Base-by-base conservation (phyloP, 2,888 invertebrate genomes). In the Neoaliturus tenellus region DNA sequence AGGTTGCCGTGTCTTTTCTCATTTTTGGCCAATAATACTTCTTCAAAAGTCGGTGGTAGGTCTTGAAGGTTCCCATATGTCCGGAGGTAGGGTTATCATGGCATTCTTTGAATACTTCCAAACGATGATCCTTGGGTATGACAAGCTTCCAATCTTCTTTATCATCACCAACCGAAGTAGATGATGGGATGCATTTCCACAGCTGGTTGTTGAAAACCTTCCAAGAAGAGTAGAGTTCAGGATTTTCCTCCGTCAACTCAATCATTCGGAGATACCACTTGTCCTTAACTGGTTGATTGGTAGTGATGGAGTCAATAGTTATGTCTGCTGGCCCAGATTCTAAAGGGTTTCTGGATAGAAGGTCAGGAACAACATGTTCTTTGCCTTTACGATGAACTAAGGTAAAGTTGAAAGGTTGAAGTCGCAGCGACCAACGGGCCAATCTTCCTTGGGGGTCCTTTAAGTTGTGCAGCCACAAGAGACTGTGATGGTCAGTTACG, bases 401-500 rank as follows among this genome's bases (percentile, higher is more conserved):
- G 0, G 75, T 73, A 25, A 71, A 87, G n/a, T 85, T 62, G 28
- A 80, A 87, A 33, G 85, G 83, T 10, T 85, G 85, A 0, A 87
- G 28, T 28, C 86, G 81, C 10, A 87, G 35, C 0, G 86, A 84
- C 87, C 87, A 87, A 6, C 87, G 23, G 0, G 87, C 87, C 48
- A 88, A n/a, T 80, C 80, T 28, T 80, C 81, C 0, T 25, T 75
- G 12, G 5, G 85, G 78, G 35, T 87, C 83, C 8, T 88, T 86
- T 1, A 87, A 33, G n/a, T 78, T 86, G 33, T 85, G 85, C 6
- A 88, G 55, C 88, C 87, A 88, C 0, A 81, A 39, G 0, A 88
- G 73, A 31, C 86, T 87, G 17, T 82, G 39, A 23, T 88, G 86
- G 39, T 89, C 88, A 85, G 35, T 75, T 31, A 75, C 23, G 14